Conservation (phyloP, 2,797 vertebrate genomes). For the Pristis pectinata region DNA sequence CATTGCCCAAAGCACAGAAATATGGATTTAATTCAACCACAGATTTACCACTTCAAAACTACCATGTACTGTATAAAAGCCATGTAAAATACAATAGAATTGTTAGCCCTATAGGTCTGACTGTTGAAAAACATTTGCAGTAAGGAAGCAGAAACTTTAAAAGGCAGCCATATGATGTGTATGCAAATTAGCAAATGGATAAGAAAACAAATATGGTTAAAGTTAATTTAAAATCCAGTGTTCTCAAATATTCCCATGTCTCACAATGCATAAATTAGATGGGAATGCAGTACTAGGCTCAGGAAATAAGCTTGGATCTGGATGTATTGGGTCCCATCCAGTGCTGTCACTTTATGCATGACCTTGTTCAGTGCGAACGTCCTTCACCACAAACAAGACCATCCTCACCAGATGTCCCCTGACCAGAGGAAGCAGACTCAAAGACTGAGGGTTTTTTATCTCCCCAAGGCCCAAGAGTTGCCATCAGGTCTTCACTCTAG, state of each 20-base stretch:
- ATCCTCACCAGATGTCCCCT: not conserved
- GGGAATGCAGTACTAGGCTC: no score
- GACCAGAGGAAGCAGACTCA: not conserved
- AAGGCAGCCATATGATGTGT: not conserved
- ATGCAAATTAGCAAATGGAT: not conserved
- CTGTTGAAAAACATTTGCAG: not conserved
- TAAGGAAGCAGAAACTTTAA: not conserved
- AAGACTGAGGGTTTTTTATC: not conserved
- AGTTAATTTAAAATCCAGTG: not conserved
- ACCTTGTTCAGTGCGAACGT: not conserved
- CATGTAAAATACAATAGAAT: no score
- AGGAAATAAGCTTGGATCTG: not conserved
- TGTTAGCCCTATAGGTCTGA: not conserved
- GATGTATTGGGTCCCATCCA: not conserved
- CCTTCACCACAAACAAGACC: not conserved
- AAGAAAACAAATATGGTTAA: not conserved
- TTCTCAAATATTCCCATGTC: not conserved
- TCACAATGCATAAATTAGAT: not conserved
- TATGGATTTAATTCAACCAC: no score
- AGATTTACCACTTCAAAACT: no score
- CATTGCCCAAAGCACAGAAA: no score
- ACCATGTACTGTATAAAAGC: no score
- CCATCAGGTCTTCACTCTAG: not conserved
- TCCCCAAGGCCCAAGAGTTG: not conserved
- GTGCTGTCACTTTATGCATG: not conserved